Evolutionary conservation across 2,113 vertebrate species (phyloP).

Genomic region (Phyllostomus discolor): DNA sequence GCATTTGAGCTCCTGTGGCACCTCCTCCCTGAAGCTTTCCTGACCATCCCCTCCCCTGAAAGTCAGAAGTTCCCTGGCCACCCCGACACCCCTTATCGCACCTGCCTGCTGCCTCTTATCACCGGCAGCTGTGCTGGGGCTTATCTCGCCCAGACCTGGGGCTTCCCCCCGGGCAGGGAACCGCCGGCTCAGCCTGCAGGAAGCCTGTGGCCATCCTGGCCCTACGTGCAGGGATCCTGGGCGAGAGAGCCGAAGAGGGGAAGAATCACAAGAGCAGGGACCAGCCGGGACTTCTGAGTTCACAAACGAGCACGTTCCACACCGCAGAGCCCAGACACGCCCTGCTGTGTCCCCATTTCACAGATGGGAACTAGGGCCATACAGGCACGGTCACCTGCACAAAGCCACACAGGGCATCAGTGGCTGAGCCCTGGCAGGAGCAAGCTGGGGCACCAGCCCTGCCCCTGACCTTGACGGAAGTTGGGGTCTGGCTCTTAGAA

Average conservation of each 20-base stretch:
- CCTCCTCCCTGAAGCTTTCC: not conserved
- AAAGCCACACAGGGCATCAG: too few relatives aligned
- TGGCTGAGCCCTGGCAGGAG: not conserved
- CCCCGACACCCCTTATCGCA: conserved; percentile 37
- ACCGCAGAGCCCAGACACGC: not conserved
- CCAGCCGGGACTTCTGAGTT: not conserved
- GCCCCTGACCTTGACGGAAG: not conserved
- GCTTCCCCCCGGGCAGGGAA: not conserved
- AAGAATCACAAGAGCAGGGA: not conserved
- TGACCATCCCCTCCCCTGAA: not conserved
- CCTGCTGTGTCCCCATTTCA: not conserved
- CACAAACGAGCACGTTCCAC: not conserved
- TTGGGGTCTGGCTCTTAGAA: not conserved
- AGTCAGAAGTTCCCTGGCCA: not conserved
- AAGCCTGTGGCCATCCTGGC: not conserved
- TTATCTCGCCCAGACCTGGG: conserved; percentile 17
- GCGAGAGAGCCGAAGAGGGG: not conserved
- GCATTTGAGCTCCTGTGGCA: not conserved
- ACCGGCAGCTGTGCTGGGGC: not conserved
- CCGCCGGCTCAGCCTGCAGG: not conserved
- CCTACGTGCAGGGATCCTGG: not conserved
- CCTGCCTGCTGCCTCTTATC: conserved; percentile 28
- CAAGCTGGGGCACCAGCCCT: not conserved
- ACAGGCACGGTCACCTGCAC: not conserved
- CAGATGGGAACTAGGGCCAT: not conserved